Conservation (phyloP, 2,888 invertebrate species). For the Pheosia tremula region DNA sequence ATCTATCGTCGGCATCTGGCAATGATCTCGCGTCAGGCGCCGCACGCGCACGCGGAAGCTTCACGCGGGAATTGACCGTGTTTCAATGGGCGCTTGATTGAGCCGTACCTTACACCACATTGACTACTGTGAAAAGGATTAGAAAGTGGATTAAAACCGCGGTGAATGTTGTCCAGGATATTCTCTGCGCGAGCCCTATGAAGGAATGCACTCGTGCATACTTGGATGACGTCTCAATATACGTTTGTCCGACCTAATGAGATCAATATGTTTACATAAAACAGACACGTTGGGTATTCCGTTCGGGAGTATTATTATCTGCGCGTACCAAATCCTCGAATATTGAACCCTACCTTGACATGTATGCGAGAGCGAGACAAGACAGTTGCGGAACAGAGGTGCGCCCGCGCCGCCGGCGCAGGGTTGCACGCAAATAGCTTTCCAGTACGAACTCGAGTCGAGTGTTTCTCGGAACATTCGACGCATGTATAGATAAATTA, state of each 20-base stretch:
- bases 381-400: conserved; percentile 70
- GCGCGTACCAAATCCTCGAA: conserved; percentile 76
- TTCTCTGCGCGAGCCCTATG: conserved; percentile 41
- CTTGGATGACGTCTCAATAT: conserved; percentile 37
- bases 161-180: conserved; percentile 45
- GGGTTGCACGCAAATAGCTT: conserved; percentile 81
- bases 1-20: conserved; percentile 81
- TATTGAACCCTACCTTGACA: conserved; percentile 84
- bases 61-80: conserved; percentile 73
- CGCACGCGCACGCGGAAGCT: conserved; percentile 74
- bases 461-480: conserved; percentile 73
- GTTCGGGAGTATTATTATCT: conserved; percentile 70
- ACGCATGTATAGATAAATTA: conserved; percentile 43
- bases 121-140: conserved; percentile 59
- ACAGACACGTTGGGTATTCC: conserved; percentile 68
- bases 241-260: conserved; percentile 66
- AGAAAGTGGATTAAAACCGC: conserved; percentile 58
- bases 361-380: conserved; percentile 76
- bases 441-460: conserved; percentile 63
- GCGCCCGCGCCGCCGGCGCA: conserved; percentile 67
- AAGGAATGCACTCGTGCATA: conserved; percentile 18
- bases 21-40: conserved; percentile 75
- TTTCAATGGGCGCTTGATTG: conserved; percentile 73
- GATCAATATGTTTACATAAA: conserved; percentile 67
- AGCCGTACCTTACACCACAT: conserved; percentile 52